Percentiles rank a stretch among this genome's conserved stretches.
These are phyloP conservation scores for Elaphurus davidianus DNA, from an alignment of 2,113 vertebrate genomes.

Conservation along the genomic window DNA sequence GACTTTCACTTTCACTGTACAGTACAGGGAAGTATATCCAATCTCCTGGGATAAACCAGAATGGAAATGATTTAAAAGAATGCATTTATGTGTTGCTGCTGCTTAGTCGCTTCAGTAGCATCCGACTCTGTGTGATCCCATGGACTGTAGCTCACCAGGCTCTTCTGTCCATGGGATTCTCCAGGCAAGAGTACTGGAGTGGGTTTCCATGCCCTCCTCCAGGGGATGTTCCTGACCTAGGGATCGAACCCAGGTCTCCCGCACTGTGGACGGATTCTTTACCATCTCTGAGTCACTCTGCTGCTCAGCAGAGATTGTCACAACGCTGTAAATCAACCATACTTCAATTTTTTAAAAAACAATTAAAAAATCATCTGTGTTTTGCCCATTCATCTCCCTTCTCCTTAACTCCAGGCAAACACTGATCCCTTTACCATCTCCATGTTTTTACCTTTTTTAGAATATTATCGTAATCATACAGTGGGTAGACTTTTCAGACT, in stretches of 20 bases:
- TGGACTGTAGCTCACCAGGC: background rate
- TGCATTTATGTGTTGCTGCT: background rate
- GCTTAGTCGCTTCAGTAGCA: background rate
- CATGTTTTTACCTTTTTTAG: background rate
- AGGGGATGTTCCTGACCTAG: background rate
- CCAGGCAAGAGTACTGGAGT: background rate
- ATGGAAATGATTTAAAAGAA: background rate
- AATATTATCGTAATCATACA: background rate
- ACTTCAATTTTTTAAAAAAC: background rate
- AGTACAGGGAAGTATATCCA: background rate
- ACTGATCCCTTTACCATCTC: background rate
- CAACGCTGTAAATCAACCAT: background rate
- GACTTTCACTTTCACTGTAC: background rate
- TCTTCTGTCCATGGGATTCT: background rate
- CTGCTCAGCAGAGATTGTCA: background rate
- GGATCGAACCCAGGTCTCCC: background rate
- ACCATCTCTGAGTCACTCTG: background rate
- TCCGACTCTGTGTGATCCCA: rapidly evolving
- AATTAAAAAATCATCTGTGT: background rate
- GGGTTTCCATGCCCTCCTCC: background rate
- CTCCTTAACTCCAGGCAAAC: background rate
- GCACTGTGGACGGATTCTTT: background rate
- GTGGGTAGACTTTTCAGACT: background rate
- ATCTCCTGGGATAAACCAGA: background rate
- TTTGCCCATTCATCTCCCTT: background rate